Evolutionary conservation across 1,140 invertebrate genomes (phyloP), one percentile per base, ranked within the genome.

Genomic region (Nylanderia fulva): DNA sequence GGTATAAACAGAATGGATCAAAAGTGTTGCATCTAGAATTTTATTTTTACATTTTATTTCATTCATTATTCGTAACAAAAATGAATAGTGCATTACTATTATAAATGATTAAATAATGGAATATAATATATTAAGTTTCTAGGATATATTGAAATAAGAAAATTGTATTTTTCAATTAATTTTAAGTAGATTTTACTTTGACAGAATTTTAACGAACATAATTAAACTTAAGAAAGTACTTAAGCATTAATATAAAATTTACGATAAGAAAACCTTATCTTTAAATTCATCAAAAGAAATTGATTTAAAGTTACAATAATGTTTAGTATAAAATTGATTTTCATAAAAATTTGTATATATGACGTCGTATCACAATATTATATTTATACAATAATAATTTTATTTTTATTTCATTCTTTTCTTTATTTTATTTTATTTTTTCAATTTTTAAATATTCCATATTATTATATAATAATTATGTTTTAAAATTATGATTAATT

Each of bases 211-310:
- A 71, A 52, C 27, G 1, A 36, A 33, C 1, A 13, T 72, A 72
- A 21, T 72, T 36, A 56, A 29, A 72, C 21, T 72, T 56, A 0
- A 33, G 1, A 36, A 56, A 36, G 13, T 72, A 72, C 4, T 56
- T 0, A 0, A 0, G 18, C 7, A 72, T 33, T 1, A 9, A 21
- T 21, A 4, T 72, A 13, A 54, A 36, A 36, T 36, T 72, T 72
- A 24, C 2, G 33, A 1, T 54, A 48, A 69, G 27, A 27, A 48
- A 68, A 45, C 29, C 56, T 36, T 33, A 54, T 36, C 21, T 72
- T 24, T 36, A 36, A 54, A 54, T 56, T 71, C 6, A 54, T 64
- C 1, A 58, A 58, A 58, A 58, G n/a, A 72, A 72, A 36, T 72
- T 1, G 1, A 15, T 36, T 36, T 24, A 9, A 24, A 58, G 36